These are phyloP conservation scores for Brachypalpus laphriformis DNA, from an alignment of 2,888 invertebrate species.

Conservation along the genomic window DNA sequence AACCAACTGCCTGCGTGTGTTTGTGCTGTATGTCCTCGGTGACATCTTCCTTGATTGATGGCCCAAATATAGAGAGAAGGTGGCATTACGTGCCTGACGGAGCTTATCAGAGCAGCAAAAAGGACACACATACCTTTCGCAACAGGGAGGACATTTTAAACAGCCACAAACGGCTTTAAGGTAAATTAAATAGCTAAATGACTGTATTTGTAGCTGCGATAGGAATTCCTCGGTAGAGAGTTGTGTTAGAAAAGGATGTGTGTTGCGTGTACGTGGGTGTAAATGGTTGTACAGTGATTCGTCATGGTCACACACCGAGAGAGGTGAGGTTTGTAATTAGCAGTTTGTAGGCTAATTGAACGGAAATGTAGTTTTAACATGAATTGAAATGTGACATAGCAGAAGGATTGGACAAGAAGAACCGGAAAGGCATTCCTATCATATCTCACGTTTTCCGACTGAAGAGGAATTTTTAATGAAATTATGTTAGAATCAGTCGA, in stretches of 20 bases:
- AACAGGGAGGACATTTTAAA: constrained; percentile 30
- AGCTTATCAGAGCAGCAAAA: constrained; percentile 57
- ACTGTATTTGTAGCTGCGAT: constrained; percentile 33
- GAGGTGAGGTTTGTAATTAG: constrained; percentile 42
- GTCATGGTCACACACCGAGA: constrained; percentile 49
- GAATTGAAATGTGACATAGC: constrained; percentile 1
- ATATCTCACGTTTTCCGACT: neutral
- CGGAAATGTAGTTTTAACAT: constrained; percentile 42
- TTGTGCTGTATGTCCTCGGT: constrained; percentile 25
- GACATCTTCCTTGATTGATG: constrained; percentile 67
- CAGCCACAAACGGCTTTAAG: constrained; percentile 35
- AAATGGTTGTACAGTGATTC: constrained; percentile 39
- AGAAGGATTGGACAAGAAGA: neutral
- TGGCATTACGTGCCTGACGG: constrained; percentile 50
- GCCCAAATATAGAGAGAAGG: constrained; percentile 35
- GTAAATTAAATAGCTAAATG: constrained; percentile 61
- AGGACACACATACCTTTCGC: constrained; percentile 10
- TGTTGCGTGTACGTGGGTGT: constrained; percentile 14
- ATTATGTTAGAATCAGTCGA: too few relatives aligned
- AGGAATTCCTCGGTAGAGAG: neutral
- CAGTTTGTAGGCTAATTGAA: constrained; percentile 44
- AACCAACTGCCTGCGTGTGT: constrained; percentile 30
- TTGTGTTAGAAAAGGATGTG: neutral
- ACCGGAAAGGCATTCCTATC: neutral
- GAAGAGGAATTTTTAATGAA: neutral